These are phyloP conservation scores for Hemicordylus capensis DNA, from an alignment of 2,113 vertebrate genomes.

Conservation along the genomic window DNA sequence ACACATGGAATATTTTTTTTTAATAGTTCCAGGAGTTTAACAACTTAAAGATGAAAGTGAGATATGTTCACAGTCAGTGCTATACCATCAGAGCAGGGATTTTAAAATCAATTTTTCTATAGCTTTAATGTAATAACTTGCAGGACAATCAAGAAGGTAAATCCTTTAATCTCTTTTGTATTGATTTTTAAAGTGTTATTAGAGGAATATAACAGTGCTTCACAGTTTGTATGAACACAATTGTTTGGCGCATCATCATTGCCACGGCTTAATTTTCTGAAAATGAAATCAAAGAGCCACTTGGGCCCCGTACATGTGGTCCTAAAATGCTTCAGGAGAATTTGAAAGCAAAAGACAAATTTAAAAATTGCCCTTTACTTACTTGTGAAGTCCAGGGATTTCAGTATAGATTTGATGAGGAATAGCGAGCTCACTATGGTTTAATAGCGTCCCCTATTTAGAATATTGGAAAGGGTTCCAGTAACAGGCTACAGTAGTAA, in stretches of 20 bases:
- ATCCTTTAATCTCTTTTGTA: slow-evolving; percentile 2
- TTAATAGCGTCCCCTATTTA: neutral
- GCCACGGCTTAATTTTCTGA: slow-evolving; percentile 26
- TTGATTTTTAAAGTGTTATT: slow-evolving; percentile 22
- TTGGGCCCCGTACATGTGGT: neutral
- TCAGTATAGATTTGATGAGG: neutral
- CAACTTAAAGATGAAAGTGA: neutral
- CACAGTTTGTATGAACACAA: slow-evolving; percentile 12
- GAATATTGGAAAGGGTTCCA: neutral
- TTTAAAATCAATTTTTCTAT: too few species aligned
- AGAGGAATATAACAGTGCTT: neutral
- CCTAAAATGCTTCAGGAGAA: slow-evolving; percentile 9
- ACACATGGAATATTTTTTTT: neutral
- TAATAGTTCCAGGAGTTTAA: neutral
- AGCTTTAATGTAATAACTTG: slow-evolving; percentile 7
- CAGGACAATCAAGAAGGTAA: neutral
- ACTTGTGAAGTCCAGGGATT: too few species aligned
- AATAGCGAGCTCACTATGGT: neutral
- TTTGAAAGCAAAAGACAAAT: neutral
- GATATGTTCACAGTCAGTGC: neutral
- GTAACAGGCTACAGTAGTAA: too few species aligned
- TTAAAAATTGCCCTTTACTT: neutral
- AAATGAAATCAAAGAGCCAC: slow-evolving; percentile 10
- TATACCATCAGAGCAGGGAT: neutral
- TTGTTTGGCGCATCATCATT: neutral